A percentile compares a stretch with the other conserved stretches of the same genome.
These are phyloP conservation scores for Elanoides forficatus DNA, from an alignment of 2,113 vertebrate genomes.

Conservation along the genomic window DNA sequence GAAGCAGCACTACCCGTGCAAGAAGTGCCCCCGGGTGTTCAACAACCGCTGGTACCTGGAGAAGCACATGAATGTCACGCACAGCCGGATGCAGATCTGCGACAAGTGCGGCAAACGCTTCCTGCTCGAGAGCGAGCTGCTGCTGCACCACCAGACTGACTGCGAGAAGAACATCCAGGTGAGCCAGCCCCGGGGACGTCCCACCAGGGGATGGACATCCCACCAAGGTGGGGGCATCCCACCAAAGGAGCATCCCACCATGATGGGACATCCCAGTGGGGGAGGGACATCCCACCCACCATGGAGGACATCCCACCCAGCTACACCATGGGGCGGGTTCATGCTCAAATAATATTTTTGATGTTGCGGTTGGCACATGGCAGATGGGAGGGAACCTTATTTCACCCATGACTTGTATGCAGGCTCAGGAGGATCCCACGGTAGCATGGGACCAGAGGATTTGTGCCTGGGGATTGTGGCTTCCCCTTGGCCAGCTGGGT, in stretches of 20 bases:
- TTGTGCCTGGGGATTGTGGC: not conserved
- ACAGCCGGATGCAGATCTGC: slow-evolving; percentile 97
- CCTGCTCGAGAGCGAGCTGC: slow-evolving; percentile 91
- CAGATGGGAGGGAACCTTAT: not conserved
- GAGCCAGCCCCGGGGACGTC: not conserved
- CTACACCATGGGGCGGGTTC: not conserved
- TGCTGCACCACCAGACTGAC: slow-evolving; percentile 94
- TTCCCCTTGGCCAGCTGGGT: not conserved
- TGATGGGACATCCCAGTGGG: not conserved
- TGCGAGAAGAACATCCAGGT: slow-evolving; percentile 98
- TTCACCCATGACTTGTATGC: not conserved
- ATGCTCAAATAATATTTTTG: not conserved
- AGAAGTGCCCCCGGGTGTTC: slow-evolving; percentile 93
- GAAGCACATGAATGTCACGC: slow-evolving; percentile 96
- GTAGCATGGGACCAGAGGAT: not conserved
- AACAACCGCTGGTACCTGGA: slow-evolving; percentile 99
- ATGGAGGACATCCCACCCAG: not conserved
- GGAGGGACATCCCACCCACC: not conserved
- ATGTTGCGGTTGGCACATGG: not conserved
- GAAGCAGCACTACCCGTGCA: slow-evolving; percentile 91
- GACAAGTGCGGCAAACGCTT: slow-evolving; percentile 94
- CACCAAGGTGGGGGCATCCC: not conserved
- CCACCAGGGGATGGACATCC: no score
- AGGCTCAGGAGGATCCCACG: not conserved
- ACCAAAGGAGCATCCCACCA: not conserved